Conservation (phyloP, 1,140 invertebrate species). For the Drosophila asahinai region DNA sequence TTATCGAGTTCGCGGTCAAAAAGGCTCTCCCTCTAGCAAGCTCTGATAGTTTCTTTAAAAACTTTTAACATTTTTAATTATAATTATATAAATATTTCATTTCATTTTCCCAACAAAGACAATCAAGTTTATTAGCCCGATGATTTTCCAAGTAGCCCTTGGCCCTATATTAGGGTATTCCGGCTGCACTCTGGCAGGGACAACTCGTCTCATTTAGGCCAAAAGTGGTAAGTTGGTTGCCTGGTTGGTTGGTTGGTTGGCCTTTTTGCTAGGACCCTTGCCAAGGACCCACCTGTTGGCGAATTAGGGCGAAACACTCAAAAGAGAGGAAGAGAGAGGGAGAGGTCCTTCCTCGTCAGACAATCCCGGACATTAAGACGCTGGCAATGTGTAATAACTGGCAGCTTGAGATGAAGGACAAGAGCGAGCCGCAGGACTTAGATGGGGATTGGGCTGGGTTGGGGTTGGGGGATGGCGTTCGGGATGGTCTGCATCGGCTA, state of each 20-base stretch:
- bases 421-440: conserved; percentile 26
- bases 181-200: background rate
- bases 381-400: conserved; percentile 75
- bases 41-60: too few relatives aligned
- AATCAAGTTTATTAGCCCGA: too few relatives aligned
- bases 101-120: too few relatives aligned
- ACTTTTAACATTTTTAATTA: too few relatives aligned
- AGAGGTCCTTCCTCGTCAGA: conserved; percentile 5
- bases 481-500: conserved; percentile 5
- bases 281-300: conserved; percentile 60
- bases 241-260: conserved; percentile 7
- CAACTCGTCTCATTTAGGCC: background rate
- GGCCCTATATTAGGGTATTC: background rate
- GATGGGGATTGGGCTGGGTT: conserved; percentile 25
- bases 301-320: background rate
- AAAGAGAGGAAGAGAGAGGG: background rate
- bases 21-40: too few relatives aligned
- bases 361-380: conserved; percentile 69
- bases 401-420: conserved; percentile 36
- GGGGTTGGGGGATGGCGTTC: background rate
- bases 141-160: background rate
- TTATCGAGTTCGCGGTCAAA: too few relatives aligned
- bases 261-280: conserved; percentile 15
- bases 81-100: too few relatives aligned
- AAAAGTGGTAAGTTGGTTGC: background rate